Evolutionary conservation across 2,888 invertebrate species (phyloP).

Genomic region (Tuberolachnus salignus): DNA sequence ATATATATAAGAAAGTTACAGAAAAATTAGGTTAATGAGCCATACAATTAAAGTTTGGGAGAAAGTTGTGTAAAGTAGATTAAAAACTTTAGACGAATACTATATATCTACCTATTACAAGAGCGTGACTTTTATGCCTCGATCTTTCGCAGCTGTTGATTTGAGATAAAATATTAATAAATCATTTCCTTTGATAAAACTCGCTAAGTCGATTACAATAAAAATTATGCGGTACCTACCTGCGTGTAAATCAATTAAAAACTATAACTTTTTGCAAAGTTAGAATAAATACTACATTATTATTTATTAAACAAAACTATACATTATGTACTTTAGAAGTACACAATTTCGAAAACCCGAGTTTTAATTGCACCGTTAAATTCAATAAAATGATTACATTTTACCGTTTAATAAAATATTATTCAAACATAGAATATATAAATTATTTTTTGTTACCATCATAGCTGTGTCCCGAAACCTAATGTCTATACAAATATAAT

Average conservation of each 20-base stretch:
- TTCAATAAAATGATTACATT: no score
- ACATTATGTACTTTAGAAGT: no score
- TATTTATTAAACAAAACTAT: no score
- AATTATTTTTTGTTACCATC: no score
- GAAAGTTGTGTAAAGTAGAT: conserved; percentile 47
- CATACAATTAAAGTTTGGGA: conserved; percentile 52
- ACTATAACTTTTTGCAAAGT: background rate
- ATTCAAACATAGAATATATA: no score
- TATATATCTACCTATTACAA: background rate
- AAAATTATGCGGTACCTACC: background rate
- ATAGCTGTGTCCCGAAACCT: no score
- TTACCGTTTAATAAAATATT: no score
- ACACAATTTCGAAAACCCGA: no score
- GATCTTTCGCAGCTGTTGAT: conserved; percentile 39
- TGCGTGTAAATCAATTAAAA: background rate
- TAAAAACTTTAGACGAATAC: conserved; percentile 43
- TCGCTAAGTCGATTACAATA: background rate
- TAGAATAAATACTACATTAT: no score
- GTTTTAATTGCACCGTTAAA: no score
- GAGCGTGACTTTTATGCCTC: conserved; percentile 46
- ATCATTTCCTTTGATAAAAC: conserved; percentile 10
- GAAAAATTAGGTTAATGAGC: conserved; percentile 55
- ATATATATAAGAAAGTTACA: conserved; percentile 35
- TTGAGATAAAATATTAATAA: conserved; percentile 25
- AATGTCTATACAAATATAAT: no score